Evolutionary conservation across 2,113 vertebrate genomes (phyloP), one percentile per base, ranked within the genome.

Genomic region (Perca fluviatilis): DNA sequence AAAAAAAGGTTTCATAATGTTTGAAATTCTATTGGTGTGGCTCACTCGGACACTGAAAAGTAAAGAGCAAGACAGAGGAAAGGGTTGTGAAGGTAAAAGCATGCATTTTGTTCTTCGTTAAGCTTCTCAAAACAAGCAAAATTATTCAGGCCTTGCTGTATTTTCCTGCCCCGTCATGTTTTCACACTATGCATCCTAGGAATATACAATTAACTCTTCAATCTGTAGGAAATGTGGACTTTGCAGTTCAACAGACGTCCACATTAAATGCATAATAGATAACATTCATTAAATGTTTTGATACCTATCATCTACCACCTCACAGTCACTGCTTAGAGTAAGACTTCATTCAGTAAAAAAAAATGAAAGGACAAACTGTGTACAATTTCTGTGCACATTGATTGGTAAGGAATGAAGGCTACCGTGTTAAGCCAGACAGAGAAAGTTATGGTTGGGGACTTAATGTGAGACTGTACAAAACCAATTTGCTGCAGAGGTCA

Each of bases 41-140:
- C 57, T 82, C 73, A 80, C 75, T 80, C 2, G 1, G 54, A 47
- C 86, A 89, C 58, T 75, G 72, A 86, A 86, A 92, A 90, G 66
- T 64, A 85, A 81, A 87, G 77, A 83, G 76, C 51, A 77, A 80
- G 77, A 82, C 53, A 67, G 36, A 49, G 33, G 36, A 65, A 30
- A 33, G 76, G 76, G 74, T 23, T 15, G 16, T 83, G 83, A 74
- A 74, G 75, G 81, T 85, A 86, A 91, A 93, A 89, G 88, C 91
- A 93, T 93, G 92, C 93, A 66, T 72, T 90, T 91, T 91, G 83
- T 86, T 91, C 79, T 91, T 58, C 47, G 64, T 82, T 87, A 88
- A 84, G 83, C 76, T 77, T 89, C 71, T 80, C 71, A 70, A 82
- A 88, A 84, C 82, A 71, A 82, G 77, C 85, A 57, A 78, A 81